A percentile compares a stretch with the other conserved stretches of the same genome.
Conservation (phyloP, 37 sponge, comb jelly and placozoan species). For the Cladorhizidae sp. region DNA sequence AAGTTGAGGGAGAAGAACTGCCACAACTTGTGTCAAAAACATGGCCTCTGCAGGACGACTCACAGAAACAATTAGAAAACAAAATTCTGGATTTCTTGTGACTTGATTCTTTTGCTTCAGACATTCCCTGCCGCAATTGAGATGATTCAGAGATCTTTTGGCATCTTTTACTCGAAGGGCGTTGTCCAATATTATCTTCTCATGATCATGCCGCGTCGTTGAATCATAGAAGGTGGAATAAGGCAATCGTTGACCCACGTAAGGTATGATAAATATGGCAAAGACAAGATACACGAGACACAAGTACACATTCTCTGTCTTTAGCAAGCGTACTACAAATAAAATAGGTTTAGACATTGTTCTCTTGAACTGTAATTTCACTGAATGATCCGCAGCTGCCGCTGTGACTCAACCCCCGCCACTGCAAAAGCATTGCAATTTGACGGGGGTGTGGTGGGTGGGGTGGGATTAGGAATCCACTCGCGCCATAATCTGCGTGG, state of each 20-base stretch:
- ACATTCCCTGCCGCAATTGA: background rate
- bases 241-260: background rate
- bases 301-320: background rate
- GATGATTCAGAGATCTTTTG: background rate
- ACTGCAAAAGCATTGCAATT: no score
- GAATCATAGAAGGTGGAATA: conserved; percentile 15
- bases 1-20: conserved; percentile 23
- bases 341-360: no score
- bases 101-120: background rate
- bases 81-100: conserved; percentile 23
- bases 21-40: conserved; percentile 54
- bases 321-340: no score
- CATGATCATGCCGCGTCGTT: background rate
- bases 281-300: background rate
- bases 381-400: no score
- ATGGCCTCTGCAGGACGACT: background rate
- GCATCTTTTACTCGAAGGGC: background rate
- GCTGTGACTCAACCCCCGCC: no score
- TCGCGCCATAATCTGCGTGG: no score
- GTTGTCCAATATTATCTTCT: background rate
- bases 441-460: no score
- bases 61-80: conserved; percentile 25
- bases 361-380: no score
- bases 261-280: conserved; percentile 3
- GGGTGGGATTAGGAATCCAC: no score